Evolutionary conservation across 2,888 invertebrate genomes (phyloP), one percentile per base, ranked within the genome.

Genomic region (Balanococcus diminutus): DNA sequence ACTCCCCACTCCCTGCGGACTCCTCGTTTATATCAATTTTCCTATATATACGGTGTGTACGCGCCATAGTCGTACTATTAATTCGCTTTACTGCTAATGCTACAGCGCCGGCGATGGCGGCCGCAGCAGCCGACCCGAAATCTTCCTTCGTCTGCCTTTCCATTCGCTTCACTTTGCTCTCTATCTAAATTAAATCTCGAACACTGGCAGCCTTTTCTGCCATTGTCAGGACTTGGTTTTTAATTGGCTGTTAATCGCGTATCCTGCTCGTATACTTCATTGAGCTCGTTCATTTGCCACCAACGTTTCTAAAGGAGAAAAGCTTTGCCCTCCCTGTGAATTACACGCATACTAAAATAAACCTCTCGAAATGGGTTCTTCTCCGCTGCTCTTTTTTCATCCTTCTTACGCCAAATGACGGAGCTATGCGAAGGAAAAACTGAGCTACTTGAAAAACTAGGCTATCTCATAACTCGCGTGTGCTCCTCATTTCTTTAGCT

Each of bases 181-280:
- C 28, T 67, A 67, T 67, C 61, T 67, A 67, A 67, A 67, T 67
- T 67, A 67, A 67, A 67, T 67, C 61, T 67, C 51, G 6, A 19
- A 51, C 51, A 19, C 19, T 51, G 51, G 51, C n/a, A 28, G 5
- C 14, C 25, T 19, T 28, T 67, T 67, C 22, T 67, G 22, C 61
- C 61, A 25, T 67, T 28, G 25, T 67, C 25, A 67, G 61, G n/a
- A 19, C 28, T 67, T 11, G 61, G 19, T 2, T 67, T 67, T 67
- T 67, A 67, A 67, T 67, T 67, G 61, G 61, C 61, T 67, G 61
- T 67, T 67, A 67, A 67, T 67, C 61, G 61, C 25, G 61, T 67
- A 67, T 25, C 61, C 61, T 67, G 19, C 51, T 51, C n/a, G 51
- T 19, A 42, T 51, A 51, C 51, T 51, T 51, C 51, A 51, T 51